Evolutionary conservation across 2,888 invertebrate species (phyloP).

Genomic region (Orchesella flavescens): DNA sequence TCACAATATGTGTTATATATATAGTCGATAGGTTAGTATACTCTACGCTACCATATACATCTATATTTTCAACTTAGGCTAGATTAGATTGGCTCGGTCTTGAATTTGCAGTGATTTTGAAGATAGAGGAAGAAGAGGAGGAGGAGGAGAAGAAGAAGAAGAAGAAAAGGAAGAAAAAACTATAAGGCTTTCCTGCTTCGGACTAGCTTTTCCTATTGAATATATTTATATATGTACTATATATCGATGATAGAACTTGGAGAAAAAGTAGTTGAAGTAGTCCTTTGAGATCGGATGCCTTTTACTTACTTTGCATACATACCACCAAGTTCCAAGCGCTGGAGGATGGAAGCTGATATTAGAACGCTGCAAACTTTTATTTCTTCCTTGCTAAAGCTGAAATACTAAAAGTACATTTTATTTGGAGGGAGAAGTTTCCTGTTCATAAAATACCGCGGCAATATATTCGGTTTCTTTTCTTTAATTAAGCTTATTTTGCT

Average conservation of each 20-base stretch:
- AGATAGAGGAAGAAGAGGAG: not conserved
- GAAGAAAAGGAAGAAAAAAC: not conserved
- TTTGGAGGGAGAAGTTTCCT: not conserved
- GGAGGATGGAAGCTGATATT: no score
- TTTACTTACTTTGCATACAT: constrained; percentile 1
- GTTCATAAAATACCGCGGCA: not conserved
- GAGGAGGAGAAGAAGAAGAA: not conserved
- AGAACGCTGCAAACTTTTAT: no score
- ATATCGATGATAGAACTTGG: not conserved
- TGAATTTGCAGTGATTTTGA: constrained; percentile 11
- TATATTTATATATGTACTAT: no score
- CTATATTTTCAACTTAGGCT: not conserved
- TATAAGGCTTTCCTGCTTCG: not conserved
- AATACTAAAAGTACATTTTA: constrained; percentile 2
- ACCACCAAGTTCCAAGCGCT: no score
- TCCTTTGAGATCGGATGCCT: not conserved
- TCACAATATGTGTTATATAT: no score
- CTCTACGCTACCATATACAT: no score
- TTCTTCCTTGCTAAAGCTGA: not conserved
- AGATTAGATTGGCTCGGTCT: constrained; percentile 19
- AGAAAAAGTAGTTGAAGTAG: not conserved
- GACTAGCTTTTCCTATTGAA: no score
- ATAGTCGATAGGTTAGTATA: no score
- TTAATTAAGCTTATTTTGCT: constrained; percentile 10
- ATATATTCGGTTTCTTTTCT: not conserved